phyloP scores from a whole-genome alignment of 2,113 vertebrate genomes.

The Columbina picui region DNA sequence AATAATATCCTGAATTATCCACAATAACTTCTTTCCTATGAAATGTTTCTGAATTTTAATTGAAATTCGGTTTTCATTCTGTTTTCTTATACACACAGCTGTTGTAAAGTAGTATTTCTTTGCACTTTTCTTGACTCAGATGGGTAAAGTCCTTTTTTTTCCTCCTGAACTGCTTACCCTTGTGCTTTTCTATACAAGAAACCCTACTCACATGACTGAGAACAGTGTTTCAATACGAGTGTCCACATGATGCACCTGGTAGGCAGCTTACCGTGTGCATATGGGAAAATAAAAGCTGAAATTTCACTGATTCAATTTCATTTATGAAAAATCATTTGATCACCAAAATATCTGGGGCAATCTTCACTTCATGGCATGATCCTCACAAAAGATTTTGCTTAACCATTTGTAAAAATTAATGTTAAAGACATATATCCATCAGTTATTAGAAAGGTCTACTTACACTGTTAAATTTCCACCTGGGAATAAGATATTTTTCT shows the following conservation, averaged over 20 bases:
- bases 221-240: fast-evolving
- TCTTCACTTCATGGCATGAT: not conserved
- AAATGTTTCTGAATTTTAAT: not conserved
- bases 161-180: not conserved
- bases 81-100: not conserved
- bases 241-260: not conserved
- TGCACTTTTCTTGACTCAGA: not conserved
- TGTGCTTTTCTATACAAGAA: too few species aligned
- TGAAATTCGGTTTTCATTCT: not conserved
- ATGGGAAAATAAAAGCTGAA: not conserved
- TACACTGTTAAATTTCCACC: not conserved
- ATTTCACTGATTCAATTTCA: not conserved
- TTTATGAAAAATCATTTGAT: not conserved
- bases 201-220: not conserved
- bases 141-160: not conserved
- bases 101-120: not conserved
- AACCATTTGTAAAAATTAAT: not conserved
- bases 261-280: not conserved
- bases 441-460: not conserved
- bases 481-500: not conserved
- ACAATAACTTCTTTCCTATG: not conserved
- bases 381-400: not conserved
- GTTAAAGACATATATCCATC: not conserved
- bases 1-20: not conserved
- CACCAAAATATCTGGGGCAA: not conserved